phyloP scores from a whole-genome alignment of 2,888 invertebrate genomes.

The Helicoverpa assulta region DNA sequence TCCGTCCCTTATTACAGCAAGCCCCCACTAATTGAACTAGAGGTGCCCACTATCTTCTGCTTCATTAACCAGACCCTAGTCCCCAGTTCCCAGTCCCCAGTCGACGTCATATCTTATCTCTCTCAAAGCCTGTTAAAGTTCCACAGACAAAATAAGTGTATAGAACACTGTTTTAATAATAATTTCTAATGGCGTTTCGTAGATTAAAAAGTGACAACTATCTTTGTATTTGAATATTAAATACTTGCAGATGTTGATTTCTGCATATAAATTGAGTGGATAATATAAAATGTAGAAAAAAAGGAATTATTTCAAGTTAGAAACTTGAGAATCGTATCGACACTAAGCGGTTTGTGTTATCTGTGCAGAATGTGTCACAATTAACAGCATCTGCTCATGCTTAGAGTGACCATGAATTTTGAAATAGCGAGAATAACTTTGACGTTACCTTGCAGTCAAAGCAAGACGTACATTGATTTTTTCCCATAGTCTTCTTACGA shows the following conservation, averaged over 20 bases:
- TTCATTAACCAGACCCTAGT: conserved; percentile 20
- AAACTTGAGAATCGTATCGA: conserved; percentile 9
- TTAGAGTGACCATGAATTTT: not conserved
- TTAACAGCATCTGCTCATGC: conserved; percentile 25
- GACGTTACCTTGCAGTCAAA: not conserved
- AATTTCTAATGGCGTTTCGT: conserved; percentile 32
- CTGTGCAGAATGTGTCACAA: conserved; percentile 11
- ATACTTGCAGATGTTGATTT: conserved; percentile 31
- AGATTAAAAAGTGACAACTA: conserved; percentile 37
- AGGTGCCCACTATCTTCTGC: conserved; percentile 26
- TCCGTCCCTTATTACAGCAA: conserved; percentile 38
- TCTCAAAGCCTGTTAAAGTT: conserved; percentile 29
- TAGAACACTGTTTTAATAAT: conserved; percentile 31
- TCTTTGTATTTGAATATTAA: conserved; percentile 39
- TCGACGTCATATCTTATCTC: conserved; percentile 41
- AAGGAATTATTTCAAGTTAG: conserved; percentile 9
- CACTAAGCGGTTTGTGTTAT: not conserved
- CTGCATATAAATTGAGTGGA: conserved; percentile 29
- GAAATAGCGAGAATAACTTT: not conserved
- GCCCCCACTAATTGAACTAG: conserved; percentile 46
- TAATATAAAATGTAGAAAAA: conserved; percentile 16
- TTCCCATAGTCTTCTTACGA: too few species aligned
- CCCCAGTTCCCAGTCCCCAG: not conserved
- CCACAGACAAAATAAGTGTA: conserved; percentile 34
- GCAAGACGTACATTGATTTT: not conserved